These are phyloP conservation scores for Hoplodrina ambigua DNA, from an alignment of 2,888 invertebrate species.

Conservation along the genomic window DNA sequence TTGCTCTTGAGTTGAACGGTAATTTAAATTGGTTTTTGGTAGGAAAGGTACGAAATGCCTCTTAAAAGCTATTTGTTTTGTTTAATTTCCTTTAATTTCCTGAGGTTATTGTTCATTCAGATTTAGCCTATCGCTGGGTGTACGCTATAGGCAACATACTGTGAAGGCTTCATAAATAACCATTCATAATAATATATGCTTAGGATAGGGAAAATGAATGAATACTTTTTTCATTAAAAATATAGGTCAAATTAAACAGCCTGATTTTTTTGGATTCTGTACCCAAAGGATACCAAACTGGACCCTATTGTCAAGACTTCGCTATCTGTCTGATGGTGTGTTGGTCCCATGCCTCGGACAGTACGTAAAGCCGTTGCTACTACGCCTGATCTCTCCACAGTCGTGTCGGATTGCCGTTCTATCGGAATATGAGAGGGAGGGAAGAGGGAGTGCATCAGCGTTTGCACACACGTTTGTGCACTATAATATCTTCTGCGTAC, in stretches of 20 bases:
- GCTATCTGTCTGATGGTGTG: too few relatives aligned
- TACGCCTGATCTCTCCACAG: too few relatives aligned
- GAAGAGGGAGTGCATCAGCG: too few relatives aligned
- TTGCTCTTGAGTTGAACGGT: slow-evolving; percentile 37
- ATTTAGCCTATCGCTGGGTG: not conserved
- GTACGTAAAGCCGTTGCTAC: too few relatives aligned
- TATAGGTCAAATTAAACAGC: not conserved
- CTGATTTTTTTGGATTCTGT: too few relatives aligned
- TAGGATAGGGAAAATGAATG: not conserved
- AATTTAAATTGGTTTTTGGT: slow-evolving; percentile 51
- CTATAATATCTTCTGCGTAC: too few relatives aligned
- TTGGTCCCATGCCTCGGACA: too few relatives aligned
- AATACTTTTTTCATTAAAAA: not conserved
- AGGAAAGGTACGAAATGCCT: slow-evolving; percentile 4
- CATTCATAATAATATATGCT: not conserved
- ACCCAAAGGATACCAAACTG: too few relatives aligned
- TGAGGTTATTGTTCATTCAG: slow-evolving; percentile 16
- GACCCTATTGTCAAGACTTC: too few relatives aligned
- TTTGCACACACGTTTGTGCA: too few relatives aligned
- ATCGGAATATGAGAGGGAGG: too few relatives aligned
- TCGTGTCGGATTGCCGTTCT: too few relatives aligned
- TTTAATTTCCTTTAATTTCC: slow-evolving; percentile 29
- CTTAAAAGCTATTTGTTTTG: slow-evolving; percentile 32
- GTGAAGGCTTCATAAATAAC: not conserved
- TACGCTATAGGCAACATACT: not conserved